Conservation (phyloP, 2,113 vertebrate species). For the Solea solea region DNA sequence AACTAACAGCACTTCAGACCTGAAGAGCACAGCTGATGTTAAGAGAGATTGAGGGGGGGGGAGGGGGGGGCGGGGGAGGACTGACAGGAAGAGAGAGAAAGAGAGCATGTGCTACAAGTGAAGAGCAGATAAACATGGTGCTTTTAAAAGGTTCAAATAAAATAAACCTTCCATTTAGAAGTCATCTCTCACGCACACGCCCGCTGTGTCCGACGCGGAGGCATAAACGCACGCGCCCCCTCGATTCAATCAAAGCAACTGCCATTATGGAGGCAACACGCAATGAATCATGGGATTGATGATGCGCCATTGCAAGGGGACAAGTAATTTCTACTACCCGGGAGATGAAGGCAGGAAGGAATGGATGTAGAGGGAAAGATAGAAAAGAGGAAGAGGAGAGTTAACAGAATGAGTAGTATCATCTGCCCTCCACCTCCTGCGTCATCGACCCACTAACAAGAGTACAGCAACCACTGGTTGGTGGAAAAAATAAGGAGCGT, state of each 20-base stretch:
- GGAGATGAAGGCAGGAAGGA: conserved; percentile 67
- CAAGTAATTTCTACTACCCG: conserved; percentile 79
- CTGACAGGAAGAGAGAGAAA: not conserved
- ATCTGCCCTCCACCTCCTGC: conserved; percentile 21
- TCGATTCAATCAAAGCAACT: conserved; percentile 68
- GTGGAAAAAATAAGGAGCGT: conserved; percentile 21
- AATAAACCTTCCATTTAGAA: conserved; percentile 69
- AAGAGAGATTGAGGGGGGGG: not conserved
- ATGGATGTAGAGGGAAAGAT: conserved; percentile 52
- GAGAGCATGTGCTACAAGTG: conserved; percentile 12
- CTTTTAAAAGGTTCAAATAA: conserved; percentile 65
- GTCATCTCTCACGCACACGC: conserved; percentile 58
- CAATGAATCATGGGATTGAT: conserved; percentile 73
- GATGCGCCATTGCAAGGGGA: conserved; percentile 64
- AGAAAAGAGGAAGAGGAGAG: conserved; percentile 29
- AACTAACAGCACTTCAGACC: conserved; percentile 40
- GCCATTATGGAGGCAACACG: conserved; percentile 54
- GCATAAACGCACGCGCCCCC: conserved; percentile 44
- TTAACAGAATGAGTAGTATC: conserved; percentile 58
- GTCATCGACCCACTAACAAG: conserved; percentile 66
- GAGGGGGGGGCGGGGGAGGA: too few relatives aligned
- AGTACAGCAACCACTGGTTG: conserved; percentile 19
- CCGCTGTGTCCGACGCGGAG: conserved; percentile 60
- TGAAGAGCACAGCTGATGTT: conserved; percentile 35
- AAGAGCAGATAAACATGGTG: conserved; percentile 51